Conservation (phyloP, 2,888 invertebrate genomes). For the Lepidocyrtoides sp. region DNA sequence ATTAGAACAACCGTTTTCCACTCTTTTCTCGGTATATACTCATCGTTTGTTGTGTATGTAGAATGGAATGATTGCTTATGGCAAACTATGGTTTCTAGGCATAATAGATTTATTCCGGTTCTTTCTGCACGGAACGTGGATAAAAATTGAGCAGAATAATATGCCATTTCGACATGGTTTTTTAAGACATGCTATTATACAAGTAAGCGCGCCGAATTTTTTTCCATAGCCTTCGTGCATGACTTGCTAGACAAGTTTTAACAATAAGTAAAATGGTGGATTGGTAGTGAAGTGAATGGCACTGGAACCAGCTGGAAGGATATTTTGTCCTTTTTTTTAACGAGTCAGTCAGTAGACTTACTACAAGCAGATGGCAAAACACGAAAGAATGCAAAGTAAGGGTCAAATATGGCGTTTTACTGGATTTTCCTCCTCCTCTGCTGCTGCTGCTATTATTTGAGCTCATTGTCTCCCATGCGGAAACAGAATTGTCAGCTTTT, state of each 20-base stretch:
- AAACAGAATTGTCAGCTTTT: slow-evolving; percentile 40
- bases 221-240: slow-evolving; percentile 14
- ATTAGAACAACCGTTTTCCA: slow-evolving; percentile 16
- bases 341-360: slow-evolving; percentile 47
- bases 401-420: slow-evolving; percentile 61
- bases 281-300: slow-evolving; percentile 41
- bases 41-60: not conserved
- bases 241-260: slow-evolving; percentile 21
- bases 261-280: slow-evolving; percentile 43
- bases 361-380: slow-evolving; percentile 67
- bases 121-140: slow-evolving; percentile 10
- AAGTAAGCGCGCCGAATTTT: not conserved
- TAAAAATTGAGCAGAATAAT: slow-evolving; percentile 4
- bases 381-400: slow-evolving; percentile 46
- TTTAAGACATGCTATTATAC: not conserved
- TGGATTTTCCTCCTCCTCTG: slow-evolving; percentile 40
- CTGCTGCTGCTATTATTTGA: not conserved
- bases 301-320: slow-evolving; percentile 65
- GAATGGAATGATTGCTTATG: slow-evolving; percentile 61
- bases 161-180: not conserved
- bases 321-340: slow-evolving; percentile 67
- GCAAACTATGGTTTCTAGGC: slow-evolving; percentile 57
- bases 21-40: slow-evolving; percentile 11
- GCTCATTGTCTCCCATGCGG: slow-evolving; percentile 44
- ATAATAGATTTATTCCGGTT: slow-evolving; percentile 62